Percentiles rank a stretch among this genome's conserved stretches.
Evolutionary conservation across 2,888 invertebrate genomes (phyloP).

Genomic region (Gerris lacustris): DNA sequence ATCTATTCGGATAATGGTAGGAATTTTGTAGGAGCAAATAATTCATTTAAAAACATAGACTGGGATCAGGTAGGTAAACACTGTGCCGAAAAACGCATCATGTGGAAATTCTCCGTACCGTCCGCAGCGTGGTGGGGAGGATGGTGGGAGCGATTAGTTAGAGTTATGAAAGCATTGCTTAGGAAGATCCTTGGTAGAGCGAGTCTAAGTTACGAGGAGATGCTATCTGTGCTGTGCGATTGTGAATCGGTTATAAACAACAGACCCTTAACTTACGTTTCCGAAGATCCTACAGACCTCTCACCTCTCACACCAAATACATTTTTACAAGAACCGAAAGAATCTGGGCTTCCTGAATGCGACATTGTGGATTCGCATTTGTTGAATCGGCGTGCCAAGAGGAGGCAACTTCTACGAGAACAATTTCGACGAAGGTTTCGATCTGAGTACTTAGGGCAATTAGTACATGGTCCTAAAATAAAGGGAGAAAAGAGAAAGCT

Average conservation of each 20-base stretch:
- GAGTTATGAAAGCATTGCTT: constrained; percentile 13
- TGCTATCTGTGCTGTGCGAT: constrained; percentile 16
- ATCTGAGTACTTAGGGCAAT: too few species aligned
- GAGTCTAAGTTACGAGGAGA: constrained; percentile 12
- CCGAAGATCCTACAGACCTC: not conserved
- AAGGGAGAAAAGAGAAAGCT: too few species aligned
- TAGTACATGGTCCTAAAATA: too few species aligned
- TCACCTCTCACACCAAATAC: not conserved
- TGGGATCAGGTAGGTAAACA: constrained; percentile 40
- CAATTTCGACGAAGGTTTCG: too few species aligned
- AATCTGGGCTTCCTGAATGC: too few species aligned
- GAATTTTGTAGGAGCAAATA: too few species aligned
- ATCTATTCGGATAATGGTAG: constrained; percentile 36
- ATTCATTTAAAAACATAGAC: constrained; percentile 36
- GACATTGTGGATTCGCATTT: too few species aligned
- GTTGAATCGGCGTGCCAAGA: too few species aligned
- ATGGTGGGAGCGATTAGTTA: constrained; percentile 16
- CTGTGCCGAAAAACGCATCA: constrained; percentile 19
- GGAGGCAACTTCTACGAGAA: too few species aligned
- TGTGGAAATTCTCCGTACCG: constrained; percentile 36
- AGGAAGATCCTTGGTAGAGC: constrained; percentile 14
- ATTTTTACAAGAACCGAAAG: not conserved
- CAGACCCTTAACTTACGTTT: not conserved
- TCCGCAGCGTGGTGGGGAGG: constrained; percentile 36
- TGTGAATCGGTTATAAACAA: too few species aligned